phyloP scores from a whole-genome alignment of 2,113 vertebrate species.

The Smithornis capensis region DNA sequence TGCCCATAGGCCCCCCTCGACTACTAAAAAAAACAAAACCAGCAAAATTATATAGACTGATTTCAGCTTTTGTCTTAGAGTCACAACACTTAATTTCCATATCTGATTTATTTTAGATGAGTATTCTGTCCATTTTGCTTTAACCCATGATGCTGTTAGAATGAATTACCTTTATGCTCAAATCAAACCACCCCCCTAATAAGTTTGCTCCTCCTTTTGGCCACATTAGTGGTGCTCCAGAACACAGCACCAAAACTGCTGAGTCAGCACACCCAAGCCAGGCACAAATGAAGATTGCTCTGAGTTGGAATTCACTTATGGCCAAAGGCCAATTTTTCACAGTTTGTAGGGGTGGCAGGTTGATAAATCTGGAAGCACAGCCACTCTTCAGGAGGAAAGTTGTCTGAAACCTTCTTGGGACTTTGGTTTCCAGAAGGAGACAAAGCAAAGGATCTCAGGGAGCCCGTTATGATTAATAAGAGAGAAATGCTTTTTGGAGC shows the following conservation, averaged over 20 bases:
- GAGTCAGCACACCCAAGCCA: background rate
- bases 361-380: background rate
- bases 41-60: background rate
- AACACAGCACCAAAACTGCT: background rate
- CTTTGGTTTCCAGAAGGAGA: background rate
- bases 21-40: too few relatives aligned
- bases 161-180: background rate
- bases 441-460: background rate
- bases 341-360: background rate
- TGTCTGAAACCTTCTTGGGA: background rate
- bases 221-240: background rate
- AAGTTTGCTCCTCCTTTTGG: background rate
- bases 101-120: background rate
- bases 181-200: background rate
- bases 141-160: background rate
- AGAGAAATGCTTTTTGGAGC: background rate
- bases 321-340: background rate
- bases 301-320: background rate
- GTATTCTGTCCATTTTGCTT: background rate
- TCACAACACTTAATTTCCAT: background rate
- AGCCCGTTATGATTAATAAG: background rate
- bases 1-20: too few relatives aligned
- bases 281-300: background rate
- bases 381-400: background rate
- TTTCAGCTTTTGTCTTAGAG: background rate